These are phyloP conservation scores for Chaenocephalus aceratus DNA, from an alignment of 2,113 vertebrate species.

Conservation along the genomic window DNA sequence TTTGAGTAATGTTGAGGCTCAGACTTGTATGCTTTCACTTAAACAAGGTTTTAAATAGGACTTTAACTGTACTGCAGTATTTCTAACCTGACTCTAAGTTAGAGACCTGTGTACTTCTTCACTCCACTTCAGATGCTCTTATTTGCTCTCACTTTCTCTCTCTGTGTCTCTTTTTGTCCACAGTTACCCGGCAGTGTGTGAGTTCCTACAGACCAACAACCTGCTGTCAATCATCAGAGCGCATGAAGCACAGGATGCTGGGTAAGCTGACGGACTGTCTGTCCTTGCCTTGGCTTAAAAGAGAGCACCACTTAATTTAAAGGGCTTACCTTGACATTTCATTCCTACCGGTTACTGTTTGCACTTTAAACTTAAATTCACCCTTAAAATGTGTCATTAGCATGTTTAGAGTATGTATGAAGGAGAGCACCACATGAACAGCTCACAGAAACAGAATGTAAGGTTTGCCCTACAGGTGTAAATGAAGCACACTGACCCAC, in stretches of 20 bases:
- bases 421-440: background rate
- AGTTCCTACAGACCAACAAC: constrained; percentile 98
- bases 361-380: background rate
- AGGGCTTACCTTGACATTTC: constrained; percentile 50
- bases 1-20: too few relatives aligned
- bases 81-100: too few relatives aligned
- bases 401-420: constrained; percentile 22
- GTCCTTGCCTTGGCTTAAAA: constrained; percentile 43
- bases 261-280: constrained; percentile 69
- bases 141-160: background rate
- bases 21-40: too few relatives aligned
- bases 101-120: too few relatives aligned
- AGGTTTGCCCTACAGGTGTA: constrained; percentile 11
- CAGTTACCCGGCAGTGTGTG: constrained; percentile 97
- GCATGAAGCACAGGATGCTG: constrained; percentile 89
- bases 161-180: background rate
- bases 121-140: background rate
- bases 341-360: constrained; percentile 34
- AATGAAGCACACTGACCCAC: constrained; percentile 44
- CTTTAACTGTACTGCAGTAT: too few relatives aligned
- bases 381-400: constrained; percentile 21
- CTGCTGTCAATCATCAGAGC: constrained; percentile 96
- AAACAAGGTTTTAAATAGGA: too few relatives aligned
- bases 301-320: constrained; percentile 48
- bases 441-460: background rate